Base-by-base conservation (phyloP, 1,140 invertebrate genomes). In the Papilio glaucus region DNA sequence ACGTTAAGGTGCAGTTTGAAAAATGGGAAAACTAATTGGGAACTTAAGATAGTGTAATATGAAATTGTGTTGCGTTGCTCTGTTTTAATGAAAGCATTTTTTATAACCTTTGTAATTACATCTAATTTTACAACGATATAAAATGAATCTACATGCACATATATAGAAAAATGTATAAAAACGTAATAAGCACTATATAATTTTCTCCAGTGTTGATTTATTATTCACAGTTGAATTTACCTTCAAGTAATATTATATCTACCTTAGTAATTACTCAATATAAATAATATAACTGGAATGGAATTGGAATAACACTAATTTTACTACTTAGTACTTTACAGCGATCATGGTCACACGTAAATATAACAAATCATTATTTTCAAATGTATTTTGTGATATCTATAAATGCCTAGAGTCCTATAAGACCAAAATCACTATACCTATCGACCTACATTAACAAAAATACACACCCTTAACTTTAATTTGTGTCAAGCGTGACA, bases 401-500 rank as follows among this genome's bases (percentile, higher is more conserved):
- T n/a, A 45, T 18, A 49, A 49, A 18, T 49, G 15, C 42, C 42
- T 49, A 49, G 45, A 49, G 45, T 18, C 18, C 15, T n/a, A 42
- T 12, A 9, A 7, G 10, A n/a, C n/a, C n/a, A n/a, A n/a, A n/a
- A n/a, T n/a, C n/a, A n/a, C n/a, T n/a, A n/a, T n/a, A n/a, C 21
- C 18, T 53, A 24, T 9, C 1, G 12, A 10, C 45, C 8, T 15
- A 49, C n/a, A 21, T 7, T 49, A 24, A 24, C 10, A 53, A 53
- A 53, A 24, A 7, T 0, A 13, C 39, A 49, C 49, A 26, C 8
- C 21, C 45, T 49, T 26, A 24, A 53, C 21, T 21, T 21, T 45
- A 45, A 45, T 67, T 76, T 73, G 79, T 82, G 77, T 80, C 78
- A 77, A 77, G 80, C 60, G 77, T 81, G 79, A 83, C 79, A 78